Evolutionary conservation across 2,888 invertebrate genomes (phyloP).

Genomic region (Nephrocerus scutellatus): DNA sequence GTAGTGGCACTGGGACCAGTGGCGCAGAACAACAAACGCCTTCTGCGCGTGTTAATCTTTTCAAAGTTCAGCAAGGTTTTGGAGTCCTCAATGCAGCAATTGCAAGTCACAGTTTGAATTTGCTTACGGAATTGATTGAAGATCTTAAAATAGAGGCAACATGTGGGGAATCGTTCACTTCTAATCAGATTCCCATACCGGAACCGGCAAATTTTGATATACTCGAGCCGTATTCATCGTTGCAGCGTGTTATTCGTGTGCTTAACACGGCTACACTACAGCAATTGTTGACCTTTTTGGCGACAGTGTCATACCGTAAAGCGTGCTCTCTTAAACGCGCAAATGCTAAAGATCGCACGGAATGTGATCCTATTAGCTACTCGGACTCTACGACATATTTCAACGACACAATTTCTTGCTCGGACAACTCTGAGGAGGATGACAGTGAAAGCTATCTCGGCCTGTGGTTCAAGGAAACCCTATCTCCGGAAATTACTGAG

Average conservation of each 20-base stretch:
- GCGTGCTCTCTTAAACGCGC: slow-evolving; percentile 75
- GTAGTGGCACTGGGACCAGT: slow-evolving; percentile 35
- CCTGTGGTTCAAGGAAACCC: slow-evolving; percentile 89
- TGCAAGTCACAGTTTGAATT: slow-evolving; percentile 73
- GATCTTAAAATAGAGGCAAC: slow-evolving; percentile 46
- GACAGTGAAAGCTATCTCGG: slow-evolving; percentile 53
- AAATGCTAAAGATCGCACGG: slow-evolving; percentile 67
- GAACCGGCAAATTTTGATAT: slow-evolving; percentile 48
- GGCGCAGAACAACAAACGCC: slow-evolving; percentile 51
- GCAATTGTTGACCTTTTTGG: slow-evolving; percentile 74
- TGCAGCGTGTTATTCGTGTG: slow-evolving; percentile 50
- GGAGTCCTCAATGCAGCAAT: slow-evolving; percentile 85
- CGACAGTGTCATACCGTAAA: slow-evolving; percentile 85
- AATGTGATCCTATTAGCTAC: slow-evolving; percentile 75
- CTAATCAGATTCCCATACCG: slow-evolving; percentile 25
- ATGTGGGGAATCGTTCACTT: slow-evolving; percentile 27
- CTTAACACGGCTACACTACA: slow-evolving; percentile 50
- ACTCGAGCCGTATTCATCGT: slow-evolving; percentile 45
- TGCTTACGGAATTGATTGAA: slow-evolving; percentile 49
- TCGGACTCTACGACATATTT: slow-evolving; percentile 95
- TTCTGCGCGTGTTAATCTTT: slow-evolving; percentile 58
- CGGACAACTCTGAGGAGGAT: slow-evolving; percentile 87
- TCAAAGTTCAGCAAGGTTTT: slow-evolving; percentile 75
- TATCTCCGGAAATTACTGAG: slow-evolving; percentile 59
- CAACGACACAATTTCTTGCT: slow-evolving; percentile 87